Base-by-base conservation (phyloP, 1,140 invertebrate genomes). In the Ceratina calcarata region DNA sequence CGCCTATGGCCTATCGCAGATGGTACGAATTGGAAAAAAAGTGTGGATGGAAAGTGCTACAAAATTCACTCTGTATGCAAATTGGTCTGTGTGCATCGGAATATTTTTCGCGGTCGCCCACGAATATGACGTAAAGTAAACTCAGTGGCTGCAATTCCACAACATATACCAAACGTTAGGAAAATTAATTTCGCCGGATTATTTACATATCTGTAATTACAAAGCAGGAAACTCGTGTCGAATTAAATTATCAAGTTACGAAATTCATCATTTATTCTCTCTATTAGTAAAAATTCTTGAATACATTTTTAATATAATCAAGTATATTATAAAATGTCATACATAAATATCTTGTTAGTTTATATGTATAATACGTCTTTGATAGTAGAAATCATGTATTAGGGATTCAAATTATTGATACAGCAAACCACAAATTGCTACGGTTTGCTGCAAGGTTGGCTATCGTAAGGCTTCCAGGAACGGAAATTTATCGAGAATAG, bases 11-110 rank as follows among this genome's bases (percentile, higher is more conserved):
- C n/a, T n/a, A 45, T 37, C 1, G 61, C 18, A 53, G 15, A 10
- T 53, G 61, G 15, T 51, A 67, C 6, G 66, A 24, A 51, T 51
- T 53, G 24, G 1, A 8, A 27, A n/a, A 70, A 49, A 20, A 10
- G 22, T 55, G 22, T 20, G 49, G 24, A 24, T 12, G 32, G 16
- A 61, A 58, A 49, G n/a, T 8, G 22, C 2, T 60, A n/a, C 45
- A 10, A 64, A 72, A 51, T 73, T 68, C 64, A 8, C 45, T 80
- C 15, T 49, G 22, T 68, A 62, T 80, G 64, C 22, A 80, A 80
- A 80, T 80, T 55, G 1, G 15, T 53, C 61, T 15, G 13, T 18
- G 15, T 8, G 20, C 24, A 61, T 24, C 76, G n/a, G 4, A 37
- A 71, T 13, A 55, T 73, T 49, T 49, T 72, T 72, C 15, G 45